phyloP scores from a whole-genome alignment of 2,113 vertebrate genomes.

The Phylloscopus whistleri region DNA sequence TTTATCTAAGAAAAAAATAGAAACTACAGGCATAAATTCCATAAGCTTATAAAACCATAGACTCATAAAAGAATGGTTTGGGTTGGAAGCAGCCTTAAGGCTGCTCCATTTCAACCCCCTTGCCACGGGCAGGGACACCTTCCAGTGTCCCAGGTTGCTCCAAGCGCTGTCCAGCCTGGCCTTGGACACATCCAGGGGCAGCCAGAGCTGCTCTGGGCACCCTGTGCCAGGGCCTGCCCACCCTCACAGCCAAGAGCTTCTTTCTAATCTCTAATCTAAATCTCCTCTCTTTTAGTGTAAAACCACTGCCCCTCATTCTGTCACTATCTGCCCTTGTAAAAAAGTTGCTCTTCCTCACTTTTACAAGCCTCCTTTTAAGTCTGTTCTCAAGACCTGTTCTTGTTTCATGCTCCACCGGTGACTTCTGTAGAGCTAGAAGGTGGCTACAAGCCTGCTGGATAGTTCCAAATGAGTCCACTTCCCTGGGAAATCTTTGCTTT shows the following conservation, averaged over 20 bases:
- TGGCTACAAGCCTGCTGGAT: rapidly evolving
- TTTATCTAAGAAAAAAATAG: neutral
- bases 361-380: neutral
- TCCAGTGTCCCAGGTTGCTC: rapidly evolving
- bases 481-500: neutral
- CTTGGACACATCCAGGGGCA: neutral
- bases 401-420: neutral
- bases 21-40: neutral
- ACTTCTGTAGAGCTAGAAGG: neutral
- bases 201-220: rapidly evolving
- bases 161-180: rapidly evolving
- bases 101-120: neutral
- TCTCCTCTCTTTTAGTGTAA: neutral
- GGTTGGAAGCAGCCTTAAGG: neutral
- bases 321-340: neutral
- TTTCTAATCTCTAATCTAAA: neutral
- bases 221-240: rapidly evolving
- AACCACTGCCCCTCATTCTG: rapidly evolving
- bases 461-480: neutral
- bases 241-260: neutral
- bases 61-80: neutral
- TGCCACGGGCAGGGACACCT: neutral
- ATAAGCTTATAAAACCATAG: neutral
- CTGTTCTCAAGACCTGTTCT: neutral
- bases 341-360: neutral